phyloP scores from a whole-genome alignment of 2,888 invertebrate genomes.

The Sturmia bella region DNA sequence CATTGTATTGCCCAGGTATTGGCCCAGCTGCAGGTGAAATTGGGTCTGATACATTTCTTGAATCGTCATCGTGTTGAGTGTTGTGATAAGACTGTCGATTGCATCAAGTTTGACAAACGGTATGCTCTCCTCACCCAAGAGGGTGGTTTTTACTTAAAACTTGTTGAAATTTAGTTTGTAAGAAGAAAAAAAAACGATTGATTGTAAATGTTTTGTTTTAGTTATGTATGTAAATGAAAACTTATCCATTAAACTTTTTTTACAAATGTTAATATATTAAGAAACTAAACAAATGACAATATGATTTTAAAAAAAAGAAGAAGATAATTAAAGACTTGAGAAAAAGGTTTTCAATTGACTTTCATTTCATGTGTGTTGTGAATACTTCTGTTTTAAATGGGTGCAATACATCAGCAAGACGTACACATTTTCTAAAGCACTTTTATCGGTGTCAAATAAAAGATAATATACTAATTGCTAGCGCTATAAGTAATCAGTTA shows the following conservation, averaged over 20 bases:
- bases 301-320: too few relatives aligned
- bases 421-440: too few relatives aligned
- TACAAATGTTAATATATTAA: constrained; percentile 43
- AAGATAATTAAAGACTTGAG: too few relatives aligned
- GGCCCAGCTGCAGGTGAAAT: constrained; percentile 77
- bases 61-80: constrained; percentile 77
- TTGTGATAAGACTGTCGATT: constrained; percentile 76
- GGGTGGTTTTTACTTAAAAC: constrained; percentile 76
- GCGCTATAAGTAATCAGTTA: too few relatives aligned
- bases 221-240: constrained; percentile 16
- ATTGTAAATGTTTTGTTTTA: constrained; percentile 11
- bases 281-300: constrained; percentile 27
- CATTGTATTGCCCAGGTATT: constrained; percentile 80
- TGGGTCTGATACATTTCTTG: constrained; percentile 80
- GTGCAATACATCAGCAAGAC: too few relatives aligned
- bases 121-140: constrained; percentile 77
- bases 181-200: constrained; percentile 11
- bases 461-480: too few relatives aligned
- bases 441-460: too few relatives aligned
- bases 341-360: too few relatives aligned
- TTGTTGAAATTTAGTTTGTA: constrained; percentile 73
- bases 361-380: too few relatives aligned
- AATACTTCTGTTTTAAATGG: too few relatives aligned
- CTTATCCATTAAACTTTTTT: constrained; percentile 35
- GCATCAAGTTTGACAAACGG: constrained; percentile 77